Base-by-base conservation (phyloP, 2,797 vertebrate species). In the Adrianichthys oophorus region DNA sequence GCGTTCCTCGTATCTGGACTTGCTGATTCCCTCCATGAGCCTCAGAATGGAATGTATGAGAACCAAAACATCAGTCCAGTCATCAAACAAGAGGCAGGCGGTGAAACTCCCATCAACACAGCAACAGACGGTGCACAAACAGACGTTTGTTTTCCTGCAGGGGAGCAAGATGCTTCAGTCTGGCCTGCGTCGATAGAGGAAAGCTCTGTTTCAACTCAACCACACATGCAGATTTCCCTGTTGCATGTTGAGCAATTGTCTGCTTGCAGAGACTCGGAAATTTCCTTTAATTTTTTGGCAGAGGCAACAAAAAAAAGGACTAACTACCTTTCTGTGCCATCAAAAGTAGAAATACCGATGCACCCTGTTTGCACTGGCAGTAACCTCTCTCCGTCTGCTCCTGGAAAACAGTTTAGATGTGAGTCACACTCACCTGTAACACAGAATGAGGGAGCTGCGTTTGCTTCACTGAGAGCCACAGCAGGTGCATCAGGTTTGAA, bases 81-180 rank as follows among this genome's bases (percentile, higher is more conserved):
- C 3, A 78, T 90, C 54, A 90, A 90, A 70, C 63, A 37, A 4
- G 88, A 90, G 62, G 76, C 68, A 4, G 62, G 23, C 0, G 78
- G 73, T n/a, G 66, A 72, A 23, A 50, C 14, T 7, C 23, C 14
- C 19, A 0, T 58, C 40, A 50, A 21, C 7, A 74, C 68, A 61
- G 45, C 57, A 2, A 8, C 42, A 23, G 58, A 63, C 5, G 7
- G 18, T 40, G 0, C 24, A 0, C 19, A 16, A 2, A 8, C 63
- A 4, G 65, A 50, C 4, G 7, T 61, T 62, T 42, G 48, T 55
- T 72, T 76, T 32, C 61, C 67, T 6, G 67, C 41, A 0, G 55
- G 18, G 4, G 65, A 71, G 41, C 62, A 2, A 24, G 59, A 56
- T 0, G 62, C 75, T 7, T 59, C 61, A 0, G 32, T 74, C 15